Evolutionary conservation across 2,888 invertebrate genomes (phyloP).

Genomic region (Parnassius mnemosyne): DNA sequence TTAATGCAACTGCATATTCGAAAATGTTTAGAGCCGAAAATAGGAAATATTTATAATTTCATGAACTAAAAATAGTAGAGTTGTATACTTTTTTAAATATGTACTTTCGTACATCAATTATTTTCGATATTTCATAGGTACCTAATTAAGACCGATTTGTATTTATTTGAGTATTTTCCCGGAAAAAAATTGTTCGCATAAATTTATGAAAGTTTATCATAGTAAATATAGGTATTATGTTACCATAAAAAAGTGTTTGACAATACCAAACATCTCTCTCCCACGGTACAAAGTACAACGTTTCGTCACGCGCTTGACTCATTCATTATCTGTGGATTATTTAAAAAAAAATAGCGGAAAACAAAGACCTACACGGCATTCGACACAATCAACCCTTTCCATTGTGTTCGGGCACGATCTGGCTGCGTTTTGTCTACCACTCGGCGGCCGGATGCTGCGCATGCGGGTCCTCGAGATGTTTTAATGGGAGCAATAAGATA

Average conservation of each 20-base stretch:
- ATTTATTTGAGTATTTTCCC: too few relatives aligned
- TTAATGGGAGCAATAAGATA: conserved; percentile 71
- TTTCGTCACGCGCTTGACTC: conserved; percentile 15
- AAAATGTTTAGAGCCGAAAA: too few relatives aligned
- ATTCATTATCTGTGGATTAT: conserved; percentile 27
- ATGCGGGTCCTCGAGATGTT: conserved; percentile 62
- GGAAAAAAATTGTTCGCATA: too few relatives aligned
- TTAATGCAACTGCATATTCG: conserved; percentile 14
- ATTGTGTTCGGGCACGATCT: conserved; percentile 70
- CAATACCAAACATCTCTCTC: conserved; percentile 16
- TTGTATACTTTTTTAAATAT: too few relatives aligned
- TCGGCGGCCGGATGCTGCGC: conserved; percentile 60
- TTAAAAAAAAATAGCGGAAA: conserved; percentile 40
- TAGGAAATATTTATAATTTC: too few relatives aligned
- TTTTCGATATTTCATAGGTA: too few relatives aligned
- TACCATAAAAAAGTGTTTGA: background rate
- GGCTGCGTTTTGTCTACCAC: conserved; percentile 46
- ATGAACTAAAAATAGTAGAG: too few relatives aligned
- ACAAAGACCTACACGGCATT: conserved; percentile 53
- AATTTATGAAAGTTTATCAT: too few relatives aligned
- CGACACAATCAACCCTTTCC: conserved; percentile 48
- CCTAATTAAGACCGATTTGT: too few relatives aligned
- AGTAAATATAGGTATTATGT: background rate
- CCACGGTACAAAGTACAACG: conserved; percentile 17
- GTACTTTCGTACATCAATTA: too few relatives aligned